phyloP scores from a whole-genome alignment of 2,888 invertebrate genomes.

The Diploptera punctata region DNA sequence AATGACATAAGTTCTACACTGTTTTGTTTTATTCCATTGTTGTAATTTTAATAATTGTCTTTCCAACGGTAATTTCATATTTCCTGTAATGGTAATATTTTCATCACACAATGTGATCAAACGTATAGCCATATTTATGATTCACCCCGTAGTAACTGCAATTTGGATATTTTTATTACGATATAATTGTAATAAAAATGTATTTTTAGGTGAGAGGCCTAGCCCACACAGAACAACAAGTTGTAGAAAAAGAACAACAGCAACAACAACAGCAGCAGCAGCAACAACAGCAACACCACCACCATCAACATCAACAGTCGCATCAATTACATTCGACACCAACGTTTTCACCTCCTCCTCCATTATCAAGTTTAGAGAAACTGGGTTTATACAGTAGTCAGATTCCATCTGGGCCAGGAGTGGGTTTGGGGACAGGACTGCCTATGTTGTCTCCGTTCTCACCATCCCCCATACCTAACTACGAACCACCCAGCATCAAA shows the following conservation, averaged over 20 bases:
- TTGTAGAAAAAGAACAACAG: constrained; percentile 45
- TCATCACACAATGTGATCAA: too few relatives aligned
- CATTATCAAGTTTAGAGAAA: constrained; percentile 39
- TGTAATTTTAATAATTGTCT: too few relatives aligned
- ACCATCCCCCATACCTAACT: constrained; percentile 40
- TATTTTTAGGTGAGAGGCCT: constrained; percentile 69
- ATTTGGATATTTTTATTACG: too few relatives aligned
- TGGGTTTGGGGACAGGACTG: constrained; percentile 49
- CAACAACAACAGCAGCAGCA: background rate
- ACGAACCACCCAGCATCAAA: constrained; percentile 49
- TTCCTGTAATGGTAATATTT: too few relatives aligned
- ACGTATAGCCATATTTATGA: too few relatives aligned
- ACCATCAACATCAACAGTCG: background rate
- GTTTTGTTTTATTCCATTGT: too few relatives aligned
- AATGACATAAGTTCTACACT: too few relatives aligned
- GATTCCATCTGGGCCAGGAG: constrained; percentile 48
- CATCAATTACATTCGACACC: constrained; percentile 53
- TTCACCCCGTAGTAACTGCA: too few relatives aligned
- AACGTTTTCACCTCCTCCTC: constrained; percentile 42
- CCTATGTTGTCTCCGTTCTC: constrained; percentile 42
- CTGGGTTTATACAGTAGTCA: constrained; percentile 34
- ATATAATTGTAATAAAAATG: too few relatives aligned
- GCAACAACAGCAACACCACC: background rate
- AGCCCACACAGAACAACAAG: constrained; percentile 61
- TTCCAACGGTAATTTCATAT: too few relatives aligned